Conservation (phyloP, 2,113 vertebrate species). For the Sisor rabdophorus region DNA sequence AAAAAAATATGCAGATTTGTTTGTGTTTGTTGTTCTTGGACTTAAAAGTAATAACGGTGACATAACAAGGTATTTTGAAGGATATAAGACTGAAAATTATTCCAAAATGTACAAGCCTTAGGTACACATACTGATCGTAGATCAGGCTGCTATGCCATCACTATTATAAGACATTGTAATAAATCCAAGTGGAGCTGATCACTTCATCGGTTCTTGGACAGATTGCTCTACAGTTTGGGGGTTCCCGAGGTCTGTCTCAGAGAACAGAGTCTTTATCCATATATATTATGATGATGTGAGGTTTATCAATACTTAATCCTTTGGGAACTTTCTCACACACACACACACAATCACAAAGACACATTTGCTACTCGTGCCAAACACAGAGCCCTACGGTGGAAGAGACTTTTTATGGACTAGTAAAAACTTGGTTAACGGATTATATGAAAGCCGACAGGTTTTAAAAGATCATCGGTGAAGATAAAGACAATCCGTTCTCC, state of each 20-base stretch:
- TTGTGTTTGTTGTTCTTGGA: constrained; percentile 48
- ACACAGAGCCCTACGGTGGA: constrained; percentile 31
- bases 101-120: constrained; percentile 41
- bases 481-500: constrained; percentile 43
- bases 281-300: constrained; percentile 14
- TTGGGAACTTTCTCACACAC: constrained; percentile 34
- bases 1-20: constrained; percentile 51
- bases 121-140: constrained; percentile 48
- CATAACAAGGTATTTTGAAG: constrained; percentile 23
- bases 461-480: constrained; percentile 21
- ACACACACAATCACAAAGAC: constrained; percentile 30
- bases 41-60: constrained; percentile 31
- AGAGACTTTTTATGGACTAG: constrained; percentile 8
- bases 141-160: constrained; percentile 52
- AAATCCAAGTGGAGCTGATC: constrained; percentile 32
- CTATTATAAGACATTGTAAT: constrained; percentile 20
- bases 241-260: constrained; percentile 14
- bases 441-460: constrained; percentile 13
- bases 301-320: constrained; percentile 25
- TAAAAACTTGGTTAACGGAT: constrained; percentile 28
- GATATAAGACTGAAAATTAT: constrained; percentile 35
- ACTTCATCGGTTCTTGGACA: neutral
- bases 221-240: constrained; percentile 1
- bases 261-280: constrained; percentile 28
- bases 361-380: constrained; percentile 48